Base-by-base conservation (phyloP, 2,888 invertebrate species). In the Cyclophora albipunctata region DNA sequence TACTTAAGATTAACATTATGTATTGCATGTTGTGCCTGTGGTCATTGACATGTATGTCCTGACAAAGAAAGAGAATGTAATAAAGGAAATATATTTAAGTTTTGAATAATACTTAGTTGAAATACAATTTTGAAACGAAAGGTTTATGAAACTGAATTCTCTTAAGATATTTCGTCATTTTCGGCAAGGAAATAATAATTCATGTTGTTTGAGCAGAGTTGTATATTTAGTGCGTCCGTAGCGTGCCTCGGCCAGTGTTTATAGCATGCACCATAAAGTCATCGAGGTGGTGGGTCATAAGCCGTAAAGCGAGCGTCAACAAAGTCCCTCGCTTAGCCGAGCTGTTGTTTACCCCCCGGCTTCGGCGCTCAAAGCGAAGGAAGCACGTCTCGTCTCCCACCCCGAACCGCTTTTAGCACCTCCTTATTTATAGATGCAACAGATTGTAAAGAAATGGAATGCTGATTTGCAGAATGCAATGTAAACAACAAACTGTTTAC, bases 331-430 rank as follows among this genome's bases (percentile, higher is more conserved):
- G 80, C 78, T 75, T 73, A 71, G 69, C 69, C 72, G 73, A 63
- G 66, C 78, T 37, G 4, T 70, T 84, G 82, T 86, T 85, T 87
- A 84, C 81, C 82, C 82, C 81, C 78, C 79, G 76, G 79, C 71
- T 73, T 81, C 79, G 76, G 79, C 73, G 81, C 75, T 83, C 84
- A 85, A 85, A 86, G 85, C 81, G 71, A 67, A 84, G 86, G 86
- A 86, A 84, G 78, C 84, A 75, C 78, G 84, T 84, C 85, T 79
- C 85, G 20, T 20, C 37, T 5, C 37, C 85, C 81, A 78, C 76
- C 68, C 75, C 69, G 82, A 51, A 75, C 78, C 83, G 84, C 85
- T 86, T 88, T 88, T 88, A 88, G 85, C 87, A 87, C 86, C 87
- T 87, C 79, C 81, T 78, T 86, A 88, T 86, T 88, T 87, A 84